Evolutionary conservation across 2,113 vertebrate genomes (phyloP).

Genomic region (Grantiella picta): DNA sequence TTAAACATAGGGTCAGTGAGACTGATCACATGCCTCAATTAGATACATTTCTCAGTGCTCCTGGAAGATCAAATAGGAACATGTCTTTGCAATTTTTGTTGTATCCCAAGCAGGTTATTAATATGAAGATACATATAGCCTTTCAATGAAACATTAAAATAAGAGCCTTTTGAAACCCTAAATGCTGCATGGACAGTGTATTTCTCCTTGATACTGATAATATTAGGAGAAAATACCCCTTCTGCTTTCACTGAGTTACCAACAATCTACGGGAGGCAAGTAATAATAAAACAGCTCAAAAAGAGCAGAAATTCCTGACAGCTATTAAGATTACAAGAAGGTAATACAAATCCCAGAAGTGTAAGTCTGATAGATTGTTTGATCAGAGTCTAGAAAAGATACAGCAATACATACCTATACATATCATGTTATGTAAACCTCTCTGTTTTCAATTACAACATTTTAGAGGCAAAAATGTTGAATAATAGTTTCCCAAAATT

Average conservation of each 20-base stretch:
- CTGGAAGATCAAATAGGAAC: not conserved
- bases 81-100: not conserved
- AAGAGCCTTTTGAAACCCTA: not conserved
- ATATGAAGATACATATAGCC: not conserved
- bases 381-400: not conserved
- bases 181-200: not conserved
- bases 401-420: not conserved
- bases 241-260: not conserved
- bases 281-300: not conserved
- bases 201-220: not conserved
- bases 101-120: not conserved
- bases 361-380: not conserved
- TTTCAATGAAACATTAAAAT: not conserved
- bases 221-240: not conserved
- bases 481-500: not conserved
- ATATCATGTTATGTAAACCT: not conserved
- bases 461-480: not conserved
- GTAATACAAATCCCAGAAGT: constrained; percentile 16
- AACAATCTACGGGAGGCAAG: not conserved
- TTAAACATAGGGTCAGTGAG: not conserved
- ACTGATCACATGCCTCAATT: not conserved
- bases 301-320: not conserved
- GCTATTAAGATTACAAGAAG: constrained; percentile 5
- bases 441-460: not conserved
- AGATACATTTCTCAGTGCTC: not conserved